These are phyloP conservation scores for Drosophila lowei DNA, from an alignment of 1,140 invertebrate genomes.

Conservation along the genomic window DNA sequence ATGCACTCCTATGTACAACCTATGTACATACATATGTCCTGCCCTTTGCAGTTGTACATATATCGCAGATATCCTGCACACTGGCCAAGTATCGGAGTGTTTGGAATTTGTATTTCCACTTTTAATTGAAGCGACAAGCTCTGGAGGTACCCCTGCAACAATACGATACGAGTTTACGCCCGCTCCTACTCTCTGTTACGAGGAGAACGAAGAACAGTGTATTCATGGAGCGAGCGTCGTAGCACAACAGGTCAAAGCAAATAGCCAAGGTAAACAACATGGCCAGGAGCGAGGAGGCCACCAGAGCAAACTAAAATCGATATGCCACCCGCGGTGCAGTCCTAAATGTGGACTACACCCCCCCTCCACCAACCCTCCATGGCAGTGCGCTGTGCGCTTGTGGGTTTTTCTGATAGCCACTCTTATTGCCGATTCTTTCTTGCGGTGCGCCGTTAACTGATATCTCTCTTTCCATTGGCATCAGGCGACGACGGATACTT, in stretches of 20 bases:
- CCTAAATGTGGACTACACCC: neutral
- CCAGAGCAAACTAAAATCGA: constrained; percentile 45
- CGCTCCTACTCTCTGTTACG: neutral
- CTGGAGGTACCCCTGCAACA: neutral
- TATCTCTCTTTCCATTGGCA: neutral
- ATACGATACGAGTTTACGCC: neutral
- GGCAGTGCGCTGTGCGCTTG: constrained; percentile 9
- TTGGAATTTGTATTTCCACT: constrained; percentile 50
- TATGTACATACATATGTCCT: neutral
- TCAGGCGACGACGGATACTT: neutral
- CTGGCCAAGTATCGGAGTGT: neutral
- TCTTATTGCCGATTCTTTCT: constrained; percentile 20
- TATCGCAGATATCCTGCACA: constrained; percentile 1
- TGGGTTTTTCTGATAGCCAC: constrained; percentile 4
- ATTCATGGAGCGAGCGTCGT: constrained; percentile 33
- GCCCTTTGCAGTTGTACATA: neutral
- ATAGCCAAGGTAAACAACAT: constrained; percentile 19
- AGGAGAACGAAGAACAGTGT: constrained; percentile 20
- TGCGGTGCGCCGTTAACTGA: constrained; percentile 16
- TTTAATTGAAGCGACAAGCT: constrained; percentile 51
- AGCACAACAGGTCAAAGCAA: constrained; percentile 50
- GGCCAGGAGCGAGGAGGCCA: neutral
- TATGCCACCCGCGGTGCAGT: constrained; percentile 45
- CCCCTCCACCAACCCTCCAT: neutral
- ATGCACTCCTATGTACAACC: neutral